Conservation (phyloP, 1,140 invertebrate species). For the Meteorus sp. region DNA sequence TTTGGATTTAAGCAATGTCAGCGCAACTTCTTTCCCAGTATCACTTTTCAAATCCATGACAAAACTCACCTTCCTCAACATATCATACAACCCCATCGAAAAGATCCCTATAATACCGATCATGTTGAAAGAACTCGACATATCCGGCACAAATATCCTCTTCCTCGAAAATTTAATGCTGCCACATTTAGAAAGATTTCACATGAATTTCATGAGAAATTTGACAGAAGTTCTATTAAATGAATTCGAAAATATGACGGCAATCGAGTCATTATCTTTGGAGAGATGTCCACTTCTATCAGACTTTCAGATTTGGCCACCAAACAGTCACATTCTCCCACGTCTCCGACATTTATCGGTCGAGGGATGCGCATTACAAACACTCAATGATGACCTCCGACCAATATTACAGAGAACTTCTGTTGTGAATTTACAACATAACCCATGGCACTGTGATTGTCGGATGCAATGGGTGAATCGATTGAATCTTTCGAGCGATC, state of each 20-base stretch:
- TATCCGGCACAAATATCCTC: slow-evolving; percentile 46
- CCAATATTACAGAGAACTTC: slow-evolving; percentile 45
- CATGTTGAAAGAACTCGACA: slow-evolving; percentile 41
- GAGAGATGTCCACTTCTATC: slow-evolving; percentile 36
- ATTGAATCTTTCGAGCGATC: slow-evolving; percentile 38
- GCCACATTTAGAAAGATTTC: slow-evolving; percentile 39
- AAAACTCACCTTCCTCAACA: slow-evolving; percentile 44
- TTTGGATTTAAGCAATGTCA: slow-evolving; percentile 47
- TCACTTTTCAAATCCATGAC: slow-evolving; percentile 43
- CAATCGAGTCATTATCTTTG: slow-evolving; percentile 44
- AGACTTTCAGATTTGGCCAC: slow-evolving; percentile 37
- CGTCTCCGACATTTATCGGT: slow-evolving; percentile 44
- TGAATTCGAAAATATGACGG: slow-evolving; percentile 49
- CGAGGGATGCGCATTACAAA: slow-evolving; percentile 40
- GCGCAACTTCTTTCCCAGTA: slow-evolving; percentile 38
- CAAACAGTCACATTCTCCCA: slow-evolving; percentile 37
- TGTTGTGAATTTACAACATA: slow-evolving; percentile 48
- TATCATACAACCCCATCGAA: slow-evolving; percentile 49
- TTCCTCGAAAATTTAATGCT: slow-evolving; percentile 37
- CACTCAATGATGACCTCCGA: slow-evolving; percentile 37
- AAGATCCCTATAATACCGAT: slow-evolving; percentile 43
- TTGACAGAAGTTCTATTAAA: slow-evolving; percentile 43
- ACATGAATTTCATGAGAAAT: slow-evolving; percentile 46
- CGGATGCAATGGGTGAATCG: slow-evolving; percentile 50
- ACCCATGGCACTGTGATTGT: slow-evolving; percentile 58